Base-by-base conservation (phyloP, 2,113 vertebrate species). In the Amphiprion ocellaris region DNA sequence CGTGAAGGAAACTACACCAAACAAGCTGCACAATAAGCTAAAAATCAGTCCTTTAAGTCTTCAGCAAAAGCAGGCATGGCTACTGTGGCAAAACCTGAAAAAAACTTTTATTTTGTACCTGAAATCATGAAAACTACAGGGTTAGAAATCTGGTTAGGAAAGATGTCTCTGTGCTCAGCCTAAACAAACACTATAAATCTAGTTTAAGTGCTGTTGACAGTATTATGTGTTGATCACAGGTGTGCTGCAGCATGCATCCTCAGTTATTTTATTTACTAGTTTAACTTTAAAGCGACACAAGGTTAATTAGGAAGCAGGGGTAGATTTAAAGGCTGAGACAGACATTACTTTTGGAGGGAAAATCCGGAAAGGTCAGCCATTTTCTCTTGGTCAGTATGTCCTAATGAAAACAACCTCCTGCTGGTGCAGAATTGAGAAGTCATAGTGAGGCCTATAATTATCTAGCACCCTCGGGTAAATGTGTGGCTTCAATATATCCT, bases 351-450 rank as follows among this genome's bases (percentile, higher is more conserved):
- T 83, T 81, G 54, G 52, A 62, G 59, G 77, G 69, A 74, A 70
- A 69, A 72, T 81, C 65, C 56, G 53, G 77, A 88, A 89, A 92
- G 90, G 92, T 94, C 90, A 90, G 80, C 62, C 76, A 64, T 81
- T 88, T 89, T 87, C 80, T 87, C 79, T 81, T 86, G 91, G 92
- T 91, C 92, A 92, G 82, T 76, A n/a, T 82, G 76, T 91, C 85
- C 87, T 93, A 93, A 94, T 94, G 93, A 94, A 93, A 86, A 83
- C 82, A 79, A 77, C 87, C 77, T 83, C 87, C 89, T 62, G 63
- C 79, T 77, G 83, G 73, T 81, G 71, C 46, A 55, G 65, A 64
- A 53, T 68, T 63, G 68, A 69, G 81, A 76, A 46, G 75, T 80
- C 82, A 68, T 49, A 84, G 77, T 33, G 68, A 80, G 62, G 63